phyloP scores from a whole-genome alignment of 2,888 invertebrate species.

The Oscheius sp. region DNA sequence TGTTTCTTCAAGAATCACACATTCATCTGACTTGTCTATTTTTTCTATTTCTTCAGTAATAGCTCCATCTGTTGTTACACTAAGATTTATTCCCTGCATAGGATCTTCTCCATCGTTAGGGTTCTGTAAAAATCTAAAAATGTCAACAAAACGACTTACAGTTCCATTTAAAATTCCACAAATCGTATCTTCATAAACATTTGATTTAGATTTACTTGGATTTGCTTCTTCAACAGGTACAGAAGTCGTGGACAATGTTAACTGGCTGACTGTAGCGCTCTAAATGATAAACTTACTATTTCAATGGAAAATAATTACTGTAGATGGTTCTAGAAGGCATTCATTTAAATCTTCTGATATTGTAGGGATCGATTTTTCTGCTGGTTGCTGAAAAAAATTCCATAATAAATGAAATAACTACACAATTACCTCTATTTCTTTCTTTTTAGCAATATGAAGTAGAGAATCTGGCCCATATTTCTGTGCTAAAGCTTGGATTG shows the following conservation, averaged over 20 bases:
- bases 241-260: too few relatives aligned
- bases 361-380: neutral
- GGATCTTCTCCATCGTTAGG: slow-evolving; percentile 26
- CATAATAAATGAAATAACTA: neutral
- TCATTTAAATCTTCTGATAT: slow-evolving; percentile 1
- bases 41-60: neutral
- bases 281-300: too few relatives aligned
- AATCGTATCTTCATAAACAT: slow-evolving; percentile 9
- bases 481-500: slow-evolving; percentile 38
- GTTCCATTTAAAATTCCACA: slow-evolving; percentile 22
- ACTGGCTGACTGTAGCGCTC: too few relatives aligned
- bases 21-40: neutral
- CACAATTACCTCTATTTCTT: neutral
- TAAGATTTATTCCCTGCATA: slow-evolving; percentile 29
- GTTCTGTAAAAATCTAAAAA: neutral
- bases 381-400: neutral
- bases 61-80: neutral
- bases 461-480: slow-evolving; percentile 49
- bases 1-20: neutral
- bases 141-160: neutral
- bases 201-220: neutral
- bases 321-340: neutral
- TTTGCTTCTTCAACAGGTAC: neutral
- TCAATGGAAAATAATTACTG: neutral
- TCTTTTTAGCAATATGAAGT: neutral